phyloP scores from a whole-genome alignment of 2,888 invertebrate genomes.

The Noctua janthina region DNA sequence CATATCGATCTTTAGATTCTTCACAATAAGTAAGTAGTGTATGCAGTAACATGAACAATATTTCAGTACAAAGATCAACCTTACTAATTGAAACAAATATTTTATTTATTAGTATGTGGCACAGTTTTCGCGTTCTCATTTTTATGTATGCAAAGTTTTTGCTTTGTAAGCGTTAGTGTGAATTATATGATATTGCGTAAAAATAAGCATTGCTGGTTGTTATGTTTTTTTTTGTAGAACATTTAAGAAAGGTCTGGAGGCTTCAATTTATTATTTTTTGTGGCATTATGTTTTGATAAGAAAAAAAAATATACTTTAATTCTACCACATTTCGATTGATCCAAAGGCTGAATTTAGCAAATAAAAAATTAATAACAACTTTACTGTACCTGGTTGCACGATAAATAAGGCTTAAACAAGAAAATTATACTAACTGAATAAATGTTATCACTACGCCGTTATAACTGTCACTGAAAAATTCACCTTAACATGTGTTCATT shows the following conservation, averaged over 20 bases:
- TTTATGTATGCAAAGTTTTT: conserved; percentile 17
- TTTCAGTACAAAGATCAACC: conserved; percentile 3
- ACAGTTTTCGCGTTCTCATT: conserved; percentile 16
- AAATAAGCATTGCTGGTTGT: neutral
- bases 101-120: neutral
- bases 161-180: neutral
- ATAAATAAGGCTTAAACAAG: conserved; percentile 3
- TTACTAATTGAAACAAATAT: neutral
- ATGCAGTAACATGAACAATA: neutral
- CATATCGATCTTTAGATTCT: neutral
- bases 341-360: neutral
- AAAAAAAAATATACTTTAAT: neutral
- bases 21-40: neutral
- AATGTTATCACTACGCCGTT: conserved; percentile 33
- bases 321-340: neutral
- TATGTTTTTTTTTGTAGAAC: neutral
- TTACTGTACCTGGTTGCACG: conserved; percentile 33
- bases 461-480: conserved; percentile 27
- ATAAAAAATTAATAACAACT: neutral
- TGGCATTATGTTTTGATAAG: neutral
- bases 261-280: neutral
- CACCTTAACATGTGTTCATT: conserved; percentile 23
- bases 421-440: conserved; percentile 8
- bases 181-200: conserved; percentile 17
- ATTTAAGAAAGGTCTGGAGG: neutral